These are phyloP conservation scores for Nomada flava DNA, from an alignment of 2,888 invertebrate genomes.

Conservation along the genomic window DNA sequence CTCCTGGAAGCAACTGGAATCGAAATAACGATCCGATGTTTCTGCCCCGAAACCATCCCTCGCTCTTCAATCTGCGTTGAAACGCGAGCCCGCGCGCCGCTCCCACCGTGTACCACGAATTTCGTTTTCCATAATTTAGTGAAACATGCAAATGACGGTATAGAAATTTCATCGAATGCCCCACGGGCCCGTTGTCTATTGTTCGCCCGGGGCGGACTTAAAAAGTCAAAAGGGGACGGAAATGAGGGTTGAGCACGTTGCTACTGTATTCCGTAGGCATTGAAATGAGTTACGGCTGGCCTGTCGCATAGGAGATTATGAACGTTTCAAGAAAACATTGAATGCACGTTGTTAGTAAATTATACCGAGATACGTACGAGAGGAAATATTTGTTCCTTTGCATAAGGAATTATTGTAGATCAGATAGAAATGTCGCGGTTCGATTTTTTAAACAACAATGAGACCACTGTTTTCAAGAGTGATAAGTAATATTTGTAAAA, in stretches of 20 bases:
- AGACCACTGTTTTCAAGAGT: no score
- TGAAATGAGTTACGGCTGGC: no score
- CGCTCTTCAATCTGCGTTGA: constrained; percentile 65
- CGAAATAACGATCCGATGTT: constrained; percentile 70
- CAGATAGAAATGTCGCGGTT: no score
- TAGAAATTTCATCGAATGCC: constrained; percentile 42
- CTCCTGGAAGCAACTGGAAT: constrained; percentile 63
- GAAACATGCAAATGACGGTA: constrained; percentile 39
- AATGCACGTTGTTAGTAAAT: no score
- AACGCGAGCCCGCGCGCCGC: constrained; percentile 56
- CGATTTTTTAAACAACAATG: no score
- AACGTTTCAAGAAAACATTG: no score
- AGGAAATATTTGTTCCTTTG: no score
- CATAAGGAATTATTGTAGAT: no score
- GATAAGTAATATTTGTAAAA: no score
- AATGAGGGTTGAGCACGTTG: constrained; percentile 1
- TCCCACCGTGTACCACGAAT: constrained; percentile 54
- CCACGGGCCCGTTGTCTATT: constrained; percentile 10
- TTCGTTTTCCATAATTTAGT: constrained; percentile 55
- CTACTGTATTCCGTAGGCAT: neutral
- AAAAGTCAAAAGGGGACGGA: neutral
- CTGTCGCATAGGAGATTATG: no score
- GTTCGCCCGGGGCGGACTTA: neutral
- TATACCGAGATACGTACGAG: no score
- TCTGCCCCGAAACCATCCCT: constrained; percentile 31